phyloP scores from a whole-genome alignment of 2,888 invertebrate species.

The Hofmannophila pseudospretella region DNA sequence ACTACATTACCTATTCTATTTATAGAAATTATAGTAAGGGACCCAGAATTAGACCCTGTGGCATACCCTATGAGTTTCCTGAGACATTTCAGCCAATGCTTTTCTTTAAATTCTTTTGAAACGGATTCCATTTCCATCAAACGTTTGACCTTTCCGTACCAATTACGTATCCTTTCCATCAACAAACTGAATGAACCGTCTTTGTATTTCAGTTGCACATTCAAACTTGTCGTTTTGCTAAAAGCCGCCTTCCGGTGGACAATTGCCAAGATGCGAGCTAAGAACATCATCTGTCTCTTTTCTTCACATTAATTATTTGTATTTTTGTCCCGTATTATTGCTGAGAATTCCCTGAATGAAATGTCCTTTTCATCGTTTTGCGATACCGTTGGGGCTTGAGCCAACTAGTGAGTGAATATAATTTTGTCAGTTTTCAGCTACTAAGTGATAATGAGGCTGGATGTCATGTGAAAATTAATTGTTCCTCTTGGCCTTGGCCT shows the following conservation, averaged over 20 bases:
- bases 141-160: constrained; percentile 44
- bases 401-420: constrained; percentile 66
- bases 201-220: constrained; percentile 67
- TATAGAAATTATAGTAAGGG: no score
- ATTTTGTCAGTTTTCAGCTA: constrained; percentile 32
- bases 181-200: constrained; percentile 55
- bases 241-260: constrained; percentile 73
- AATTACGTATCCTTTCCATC: constrained; percentile 50
- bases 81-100: background rate
- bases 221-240: constrained; percentile 61
- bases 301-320: constrained; percentile 21
- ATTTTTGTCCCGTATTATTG: constrained; percentile 35
- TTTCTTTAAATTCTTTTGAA: background rate
- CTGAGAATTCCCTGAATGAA: constrained; percentile 71
- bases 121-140: constrained; percentile 10
- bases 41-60: no score
- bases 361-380: constrained; percentile 63
- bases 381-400: constrained; percentile 56
- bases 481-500: no score
- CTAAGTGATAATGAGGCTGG: constrained; percentile 28
- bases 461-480: no score
- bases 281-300: constrained; percentile 41
- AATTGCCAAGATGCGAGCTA: constrained; percentile 69
- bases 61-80: no score
- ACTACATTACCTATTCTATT: background rate